Conservation (phyloP, 2,888 invertebrate genomes). For the Eudasyphora cyanicolor region DNA sequence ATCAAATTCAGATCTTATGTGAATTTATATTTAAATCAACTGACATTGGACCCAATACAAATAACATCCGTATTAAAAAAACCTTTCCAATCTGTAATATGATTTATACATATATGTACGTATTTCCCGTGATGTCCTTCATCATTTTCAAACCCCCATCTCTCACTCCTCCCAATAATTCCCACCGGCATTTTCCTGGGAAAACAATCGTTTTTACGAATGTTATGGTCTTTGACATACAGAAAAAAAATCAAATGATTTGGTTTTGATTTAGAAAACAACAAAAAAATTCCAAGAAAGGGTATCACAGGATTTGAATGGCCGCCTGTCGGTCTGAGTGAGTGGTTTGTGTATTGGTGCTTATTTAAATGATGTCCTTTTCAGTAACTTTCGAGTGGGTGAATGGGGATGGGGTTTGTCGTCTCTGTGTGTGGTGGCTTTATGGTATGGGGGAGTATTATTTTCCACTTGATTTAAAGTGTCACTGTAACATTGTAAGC, state of each 20-base stretch:
- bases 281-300: too few relatives aligned
- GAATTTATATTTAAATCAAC: not conserved
- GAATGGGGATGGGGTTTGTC: too few relatives aligned
- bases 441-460: constrained; percentile 15
- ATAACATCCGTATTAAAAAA: not conserved
- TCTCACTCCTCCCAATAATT: not conserved
- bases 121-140: not conserved
- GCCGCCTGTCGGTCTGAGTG: constrained; percentile 14
- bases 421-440: too few relatives aligned
- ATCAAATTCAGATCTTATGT: not conserved
- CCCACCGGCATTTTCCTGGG: not conserved
- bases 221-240: constrained; percentile 12
- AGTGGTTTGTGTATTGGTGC: not conserved
- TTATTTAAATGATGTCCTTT: constrained; percentile 44
- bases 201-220: not conserved
- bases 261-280: constrained; percentile 25
- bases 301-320: not conserved
- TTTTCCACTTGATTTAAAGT: constrained; percentile 60
- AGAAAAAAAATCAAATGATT: not conserved
- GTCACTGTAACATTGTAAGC: constrained; percentile 55
- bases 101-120: too few relatives aligned
- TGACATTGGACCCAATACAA: not conserved
- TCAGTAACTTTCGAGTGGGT: not conserved
- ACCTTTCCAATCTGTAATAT: not conserved
- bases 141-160: not conserved